Base-by-base conservation (phyloP, 2,797 vertebrate species). In the Bovichtus diacanthus region DNA sequence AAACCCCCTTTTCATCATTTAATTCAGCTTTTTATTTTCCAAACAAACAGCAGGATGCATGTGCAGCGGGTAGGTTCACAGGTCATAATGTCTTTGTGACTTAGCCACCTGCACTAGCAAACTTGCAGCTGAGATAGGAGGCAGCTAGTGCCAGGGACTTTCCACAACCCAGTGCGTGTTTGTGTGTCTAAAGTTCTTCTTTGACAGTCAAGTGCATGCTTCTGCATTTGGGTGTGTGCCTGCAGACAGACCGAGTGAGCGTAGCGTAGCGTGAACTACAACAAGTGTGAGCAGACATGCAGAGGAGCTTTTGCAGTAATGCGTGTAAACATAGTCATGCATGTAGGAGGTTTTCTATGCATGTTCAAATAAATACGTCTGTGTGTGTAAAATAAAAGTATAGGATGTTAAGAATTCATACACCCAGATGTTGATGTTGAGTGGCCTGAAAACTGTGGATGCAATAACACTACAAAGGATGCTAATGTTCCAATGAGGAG, bases 101-200 rank as follows among this genome's bases (percentile, higher is more conserved):
- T 34, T 6, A 81, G 76, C 84, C 80, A 92, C 86, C 90, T 88
- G 85, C 78, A 84, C 62, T 21, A 70, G 77, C 77, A 81, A 47
- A 74, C 65, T 60, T 60, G 59, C 49, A 84, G 74, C 63, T 70
- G 64, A 83, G 81, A 88, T 70, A 90, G 67, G 59, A 86, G 56
- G 68, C 64, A 65, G 78, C 49, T 4, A 62, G 67, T 87, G 87
- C 88, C 88, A 84, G 92, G 93, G 93, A 91, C 92, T 93, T 94
- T 94, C 93, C 92, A 88, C 70, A 46, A 61, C 62, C 38, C 65
- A 39, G 36, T 15, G 49, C 50, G 73, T 41, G 70, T 21, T 41
- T 9, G 27, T 54, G 60, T 36, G 36, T 53, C 39, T 63, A n/a
- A 21, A 29, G 68, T 59, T 19, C 19, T 39, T 70, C 44, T 76